Evolutionary conservation across 2,888 invertebrate genomes (phyloP), one percentile per base, ranked within the genome.

Genomic region (Rhorus exstirpatorius): DNA sequence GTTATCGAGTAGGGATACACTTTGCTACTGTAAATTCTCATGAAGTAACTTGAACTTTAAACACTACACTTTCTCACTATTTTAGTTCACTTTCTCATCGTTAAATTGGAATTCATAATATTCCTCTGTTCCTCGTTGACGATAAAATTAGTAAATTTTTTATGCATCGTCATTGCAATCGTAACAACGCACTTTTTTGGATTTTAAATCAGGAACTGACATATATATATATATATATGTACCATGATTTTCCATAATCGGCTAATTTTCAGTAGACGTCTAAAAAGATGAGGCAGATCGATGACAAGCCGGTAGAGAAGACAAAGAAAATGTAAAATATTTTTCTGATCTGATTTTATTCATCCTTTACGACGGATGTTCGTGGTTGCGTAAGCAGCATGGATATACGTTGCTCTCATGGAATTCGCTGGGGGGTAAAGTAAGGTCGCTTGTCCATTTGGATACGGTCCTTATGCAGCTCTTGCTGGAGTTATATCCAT

Each of bases 321-420:
- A 14, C 53, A 55, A n/a, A 17, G 10, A 21, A 17, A 41, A 55
- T 70, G 4, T 14, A 58, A 1, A 7, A 6, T 14, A 31, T 70
- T 70, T 70, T 38, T 26, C 31, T 17, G 55, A 70, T 55, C 38
- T 17, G 41, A 58, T 12, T 38, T 14, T 70, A 35, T 55, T 41
- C 41, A 38, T 41, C 24, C 41, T 19, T 58, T 10, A 8, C 10
- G 58, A n/a, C 58, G 6, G 31, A 10, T 26, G 24, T 53, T 44
- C 24, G 38, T 19, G 44, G 31, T 7, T 71, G 10, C 19, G 58
- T 41, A 0, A 10, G 2, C 46, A 35, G 19, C 38, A 41, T 51
- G 17, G 17, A 38, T 72, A 38, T 72, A 49, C 58, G 24, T 76
- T 76, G 35, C 60, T 41, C 58, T 72, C 17, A 49, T n/a, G 60